Evolutionary conservation across 2,888 invertebrate species (phyloP).

Genomic region (Cactoblastis cactorum): DNA sequence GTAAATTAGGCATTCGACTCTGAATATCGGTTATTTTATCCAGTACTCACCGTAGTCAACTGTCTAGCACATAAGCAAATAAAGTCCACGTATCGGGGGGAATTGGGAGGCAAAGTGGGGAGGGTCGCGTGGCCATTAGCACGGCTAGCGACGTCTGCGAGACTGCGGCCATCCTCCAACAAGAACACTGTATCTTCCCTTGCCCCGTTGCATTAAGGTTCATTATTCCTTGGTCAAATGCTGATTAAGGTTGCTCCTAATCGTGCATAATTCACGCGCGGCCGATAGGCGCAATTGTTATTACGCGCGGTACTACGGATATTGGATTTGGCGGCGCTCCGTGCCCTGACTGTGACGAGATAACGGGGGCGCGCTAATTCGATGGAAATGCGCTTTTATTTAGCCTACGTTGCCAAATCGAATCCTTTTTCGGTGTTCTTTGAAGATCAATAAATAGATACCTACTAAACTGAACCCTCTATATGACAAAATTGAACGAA

Average conservation of each 20-base stretch:
- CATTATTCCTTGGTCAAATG: conserved; percentile 22
- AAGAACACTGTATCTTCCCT: conserved; percentile 23
- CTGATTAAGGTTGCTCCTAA: conserved; percentile 29
- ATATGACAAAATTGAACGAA: too few species aligned
- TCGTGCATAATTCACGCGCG: conserved; percentile 77
- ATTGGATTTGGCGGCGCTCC: conserved; percentile 68
- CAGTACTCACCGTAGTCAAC: not conserved
- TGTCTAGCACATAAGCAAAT: not conserved
- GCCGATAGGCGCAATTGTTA: conserved; percentile 77
- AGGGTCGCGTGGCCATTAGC: conserved; percentile 66
- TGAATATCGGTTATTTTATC: too few species aligned
- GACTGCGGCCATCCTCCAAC: conserved; percentile 39
- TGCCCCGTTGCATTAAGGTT: conserved; percentile 30
- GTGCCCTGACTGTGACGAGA: conserved; percentile 53
- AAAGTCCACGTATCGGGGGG: conserved; percentile 15
- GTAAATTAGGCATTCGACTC: not conserved
- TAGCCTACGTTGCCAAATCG: conserved; percentile 10
- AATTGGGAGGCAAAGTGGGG: conserved; percentile 34
- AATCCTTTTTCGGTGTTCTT: not conserved
- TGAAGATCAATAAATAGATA: not conserved
- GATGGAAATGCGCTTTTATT: conserved; percentile 28
- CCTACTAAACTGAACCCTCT: too few species aligned
- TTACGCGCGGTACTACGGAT: conserved; percentile 73
- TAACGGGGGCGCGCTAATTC: conserved; percentile 28
- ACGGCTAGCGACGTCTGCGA: conserved; percentile 54